These are phyloP conservation scores for Condylura cristata DNA, from an alignment of 2,113 vertebrate genomes.

Conservation along the genomic window DNA sequence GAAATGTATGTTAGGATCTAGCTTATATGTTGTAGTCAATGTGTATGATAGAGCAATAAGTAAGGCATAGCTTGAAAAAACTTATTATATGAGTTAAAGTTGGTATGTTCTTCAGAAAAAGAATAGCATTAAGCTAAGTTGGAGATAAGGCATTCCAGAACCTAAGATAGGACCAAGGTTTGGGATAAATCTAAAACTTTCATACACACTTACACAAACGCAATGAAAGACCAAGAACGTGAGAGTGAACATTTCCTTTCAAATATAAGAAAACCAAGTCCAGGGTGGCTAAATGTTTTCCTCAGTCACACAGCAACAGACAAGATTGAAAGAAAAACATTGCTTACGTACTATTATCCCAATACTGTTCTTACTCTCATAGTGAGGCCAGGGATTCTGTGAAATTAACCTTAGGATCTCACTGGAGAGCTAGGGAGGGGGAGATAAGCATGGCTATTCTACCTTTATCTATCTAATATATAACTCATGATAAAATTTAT, in stretches of 20 bases:
- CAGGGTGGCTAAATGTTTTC: not conserved
- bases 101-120: not conserved
- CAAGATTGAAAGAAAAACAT: not conserved
- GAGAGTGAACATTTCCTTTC: not conserved
- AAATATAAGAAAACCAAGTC: not conserved
- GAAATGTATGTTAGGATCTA: not conserved
- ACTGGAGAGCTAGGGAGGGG: fast-evolving
- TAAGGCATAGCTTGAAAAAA: not conserved
- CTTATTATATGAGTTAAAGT: not conserved
- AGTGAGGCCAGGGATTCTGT: not conserved
- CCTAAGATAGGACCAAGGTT: not conserved
- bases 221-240: not conserved
- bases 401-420: not conserved
- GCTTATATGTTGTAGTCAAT: not conserved
- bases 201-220: not conserved
- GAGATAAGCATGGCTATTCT: not conserved
- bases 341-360: not conserved
- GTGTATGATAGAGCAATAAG: not conserved
- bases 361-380: not conserved
- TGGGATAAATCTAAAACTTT: not conserved
- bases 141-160: not conserved
- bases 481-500: not conserved
- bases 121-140: not conserved
- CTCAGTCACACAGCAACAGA: not conserved
- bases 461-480: not conserved